Evolutionary conservation across 2,797 vertebrate species (phyloP), one percentile per base, ranked within the genome.

Genomic region (Sparus aurata): DNA sequence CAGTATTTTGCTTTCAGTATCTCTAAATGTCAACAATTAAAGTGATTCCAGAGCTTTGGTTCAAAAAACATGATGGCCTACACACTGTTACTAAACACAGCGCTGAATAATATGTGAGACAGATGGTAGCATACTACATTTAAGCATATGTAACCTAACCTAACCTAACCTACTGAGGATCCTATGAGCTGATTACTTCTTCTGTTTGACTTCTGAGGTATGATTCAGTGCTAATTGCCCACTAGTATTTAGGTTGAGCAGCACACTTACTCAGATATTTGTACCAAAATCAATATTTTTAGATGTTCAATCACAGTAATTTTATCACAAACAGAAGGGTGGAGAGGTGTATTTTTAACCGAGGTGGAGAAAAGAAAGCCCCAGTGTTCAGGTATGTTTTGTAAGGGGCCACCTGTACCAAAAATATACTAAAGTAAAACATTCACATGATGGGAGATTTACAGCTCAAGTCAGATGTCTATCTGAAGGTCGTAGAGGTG

Each of bases 391-490:
- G 8, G 34, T 52, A 18, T 64, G 23, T 64, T 64, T 62, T 61
- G 27, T 58, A 25, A 43, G n/a, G 30, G 58, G 34, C 64, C 43
- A 61, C 34, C 45, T 15, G 46, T 11, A 61, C 27, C 3, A 59
- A 49, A 61, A 81, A 47, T 16, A 47, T 38, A 70, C 15, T 20
- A 22, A 27, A 58, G 47, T 45, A 46, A 79, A 73, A 78, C 34
- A 54, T 3, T 43, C 20, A 50, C 20, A 71, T 68, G 68, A 68
- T 12, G n/a, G 25, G 34, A 20, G 54, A 64, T 58, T 63, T 59
- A 69, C 63, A 59, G 61, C 57, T 71, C 1, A 38, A 50, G 53
- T 76, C 27, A 47, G 34, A 85, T 73, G 59, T 57, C 2, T 68
- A 69, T 75, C 77, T 71, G 1, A 27, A 67, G 65, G 53, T 66